Percentiles rank a stretch among this genome's conserved stretches.
phyloP scores from a whole-genome alignment of 2,888 invertebrate genomes.

The Lathronympha strigana region DNA sequence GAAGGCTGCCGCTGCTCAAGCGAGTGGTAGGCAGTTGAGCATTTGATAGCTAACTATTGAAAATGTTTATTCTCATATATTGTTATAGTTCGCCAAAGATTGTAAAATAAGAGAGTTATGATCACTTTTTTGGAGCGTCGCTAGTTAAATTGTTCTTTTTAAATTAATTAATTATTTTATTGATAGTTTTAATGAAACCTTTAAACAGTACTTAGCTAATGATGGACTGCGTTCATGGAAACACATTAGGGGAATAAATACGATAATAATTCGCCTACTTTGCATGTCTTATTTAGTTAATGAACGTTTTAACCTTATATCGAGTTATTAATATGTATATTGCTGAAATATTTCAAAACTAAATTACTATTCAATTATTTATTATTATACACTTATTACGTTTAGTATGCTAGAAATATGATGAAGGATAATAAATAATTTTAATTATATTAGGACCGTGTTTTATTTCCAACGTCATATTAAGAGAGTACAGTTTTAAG shows the following conservation, averaged over 20 bases:
- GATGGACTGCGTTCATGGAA: constrained; percentile 63
- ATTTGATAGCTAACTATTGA: constrained; percentile 67
- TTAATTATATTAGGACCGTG: constrained; percentile 82
- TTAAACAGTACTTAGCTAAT: constrained; percentile 56
- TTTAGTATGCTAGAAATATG: constrained; percentile 85
- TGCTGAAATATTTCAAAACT: constrained; percentile 82
- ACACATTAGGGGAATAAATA: constrained; percentile 72
- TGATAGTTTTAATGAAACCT: constrained; percentile 42
- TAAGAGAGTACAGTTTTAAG: no score
- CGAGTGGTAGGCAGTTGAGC: constrained; percentile 50
- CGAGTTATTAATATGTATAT: constrained; percentile 79
- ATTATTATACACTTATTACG: constrained; percentile 85
- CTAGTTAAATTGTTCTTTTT: constrained; percentile 68
- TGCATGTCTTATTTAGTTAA: constrained; percentile 74
- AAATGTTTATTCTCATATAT: constrained; percentile 71
- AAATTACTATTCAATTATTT: constrained; percentile 84
- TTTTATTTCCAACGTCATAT: constrained; percentile 62
- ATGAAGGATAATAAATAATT: constrained; percentile 86
- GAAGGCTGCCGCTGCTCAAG: constrained; percentile 29
- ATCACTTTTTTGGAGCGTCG: constrained; percentile 70
- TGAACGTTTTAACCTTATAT: constrained; percentile 72
- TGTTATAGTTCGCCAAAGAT: constrained; percentile 82
- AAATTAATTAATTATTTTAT: constrained; percentile 54
- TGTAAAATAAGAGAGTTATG: constrained; percentile 73
- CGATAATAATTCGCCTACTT: constrained; percentile 81